A percentile compares a stretch with the other conserved stretches of the same genome.
phyloP scores from a whole-genome alignment of 2,113 vertebrate species.

The Colaptes auratus region DNA sequence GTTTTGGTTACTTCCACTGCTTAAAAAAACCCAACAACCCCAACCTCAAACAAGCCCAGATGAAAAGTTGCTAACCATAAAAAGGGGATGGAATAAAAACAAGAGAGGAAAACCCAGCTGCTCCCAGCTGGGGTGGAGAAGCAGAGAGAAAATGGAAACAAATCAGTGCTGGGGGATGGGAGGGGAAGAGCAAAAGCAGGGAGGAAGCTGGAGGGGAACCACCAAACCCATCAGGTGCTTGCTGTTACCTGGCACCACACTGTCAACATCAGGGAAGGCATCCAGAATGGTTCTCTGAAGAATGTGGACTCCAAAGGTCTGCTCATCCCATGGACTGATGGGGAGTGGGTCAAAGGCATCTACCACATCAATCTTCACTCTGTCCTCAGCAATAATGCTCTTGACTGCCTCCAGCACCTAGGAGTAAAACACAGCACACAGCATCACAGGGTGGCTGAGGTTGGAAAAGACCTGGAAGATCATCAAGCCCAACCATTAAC shows the following conservation, averaged over 20 bases:
- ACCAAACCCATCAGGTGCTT: slow-evolving; percentile 11
- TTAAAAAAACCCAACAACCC: neutral
- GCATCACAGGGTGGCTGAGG: too few species aligned
- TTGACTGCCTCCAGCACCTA: slow-evolving; percentile 85
- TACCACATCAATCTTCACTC: slow-evolving; percentile 84
- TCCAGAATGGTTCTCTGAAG: slow-evolving; percentile 86
- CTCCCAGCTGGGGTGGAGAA: slow-evolving; percentile 68
- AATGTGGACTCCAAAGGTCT: slow-evolving; percentile 86
- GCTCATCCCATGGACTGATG: slow-evolving; percentile 83
- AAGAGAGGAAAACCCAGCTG: slow-evolving; percentile 63
- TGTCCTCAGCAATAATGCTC: slow-evolving; percentile 81
- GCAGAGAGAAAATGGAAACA: slow-evolving; percentile 32
- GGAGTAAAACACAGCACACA: neutral
- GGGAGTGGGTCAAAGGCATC: slow-evolving; percentile 85
- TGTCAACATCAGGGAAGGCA: slow-evolving; percentile 84
- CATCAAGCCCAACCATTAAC: too few species aligned
- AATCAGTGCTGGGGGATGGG: neutral
- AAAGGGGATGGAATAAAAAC: neutral
- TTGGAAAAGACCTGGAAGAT: too few species aligned
- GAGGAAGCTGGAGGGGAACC: slow-evolving; percentile 53
- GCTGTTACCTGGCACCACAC: slow-evolving; percentile 86
- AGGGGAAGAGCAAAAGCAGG: neutral
- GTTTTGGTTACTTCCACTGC: slow-evolving; percentile 64
- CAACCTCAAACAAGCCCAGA: neutral
- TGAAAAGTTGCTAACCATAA: slow-evolving; percentile 38